Percentiles rank a stretch among this genome's conserved stretches.
These are phyloP conservation scores for Drosophila nasuta DNA, from an alignment of 1,140 invertebrate genomes.

Conservation along the genomic window DNA sequence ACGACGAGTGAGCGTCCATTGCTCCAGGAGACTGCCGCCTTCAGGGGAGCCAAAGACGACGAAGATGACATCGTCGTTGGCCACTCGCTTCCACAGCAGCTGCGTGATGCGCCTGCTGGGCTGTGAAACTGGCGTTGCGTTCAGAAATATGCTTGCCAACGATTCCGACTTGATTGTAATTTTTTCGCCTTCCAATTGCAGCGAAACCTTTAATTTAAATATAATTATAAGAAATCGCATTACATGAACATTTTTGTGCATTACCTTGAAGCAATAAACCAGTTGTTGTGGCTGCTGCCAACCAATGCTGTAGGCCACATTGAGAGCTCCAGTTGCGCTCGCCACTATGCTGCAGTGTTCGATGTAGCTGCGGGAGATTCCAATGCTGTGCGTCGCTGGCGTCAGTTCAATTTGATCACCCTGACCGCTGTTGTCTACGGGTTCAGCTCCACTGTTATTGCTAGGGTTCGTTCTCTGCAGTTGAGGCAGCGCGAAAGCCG, in stretches of 20 bases:
- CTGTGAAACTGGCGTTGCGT: conserved; percentile 78
- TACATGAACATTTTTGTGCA: neutral
- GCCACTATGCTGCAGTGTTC: conserved; percentile 88
- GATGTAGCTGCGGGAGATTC: conserved; percentile 90
- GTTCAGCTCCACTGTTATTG: conserved; percentile 3
- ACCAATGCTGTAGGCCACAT: conserved; percentile 88
- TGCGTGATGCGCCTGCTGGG: conserved; percentile 87
- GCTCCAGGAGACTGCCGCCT: conserved; percentile 90
- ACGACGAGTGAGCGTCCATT: conserved; percentile 94
- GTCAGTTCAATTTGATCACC: conserved; percentile 81
- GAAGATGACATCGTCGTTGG: conserved; percentile 92
- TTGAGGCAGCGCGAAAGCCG: conserved; percentile 87
- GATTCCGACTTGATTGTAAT: conserved; percentile 89
- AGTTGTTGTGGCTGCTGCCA: conserved; percentile 88
- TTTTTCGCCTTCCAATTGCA: conserved; percentile 79
- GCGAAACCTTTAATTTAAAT: conserved; percentile 28
- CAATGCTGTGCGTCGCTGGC: conserved; percentile 89
- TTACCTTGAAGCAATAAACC: conserved; percentile 91
- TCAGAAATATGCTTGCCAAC: conserved; percentile 92
- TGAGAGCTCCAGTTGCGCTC: conserved; percentile 90
- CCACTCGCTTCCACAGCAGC: conserved; percentile 92
- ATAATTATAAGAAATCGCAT: neutral
- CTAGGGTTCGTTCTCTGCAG: conserved; percentile 42
- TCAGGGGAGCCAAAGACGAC: conserved; percentile 88
- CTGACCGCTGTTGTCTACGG: neutral